A percentile compares a stretch with the other conserved stretches of the same genome.
Conservation (phyloP, 2,113 vertebrate species). For the Lepus europaeus region DNA sequence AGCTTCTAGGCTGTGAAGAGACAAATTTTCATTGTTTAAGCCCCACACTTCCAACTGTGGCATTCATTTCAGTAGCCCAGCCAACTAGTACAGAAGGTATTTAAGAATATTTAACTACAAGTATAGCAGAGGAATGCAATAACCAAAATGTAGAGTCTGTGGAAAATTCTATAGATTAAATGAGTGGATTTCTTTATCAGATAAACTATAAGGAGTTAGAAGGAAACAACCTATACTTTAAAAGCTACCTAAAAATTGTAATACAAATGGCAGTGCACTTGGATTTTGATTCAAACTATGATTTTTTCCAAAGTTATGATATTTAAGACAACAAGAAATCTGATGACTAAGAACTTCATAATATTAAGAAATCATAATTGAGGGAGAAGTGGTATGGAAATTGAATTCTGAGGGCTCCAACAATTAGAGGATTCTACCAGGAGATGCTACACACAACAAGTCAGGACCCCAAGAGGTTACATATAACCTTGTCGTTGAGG, state of each 20-base stretch:
- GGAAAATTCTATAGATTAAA: not conserved
- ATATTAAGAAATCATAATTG: conserved; percentile 42
- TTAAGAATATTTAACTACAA: not conserved
- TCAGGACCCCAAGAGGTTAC: not conserved
- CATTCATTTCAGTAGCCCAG: not conserved
- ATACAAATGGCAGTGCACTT: not conserved
- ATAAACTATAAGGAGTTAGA: not conserved
- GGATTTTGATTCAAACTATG: not conserved
- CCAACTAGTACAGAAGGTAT: not conserved
- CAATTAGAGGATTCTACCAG: not conserved
- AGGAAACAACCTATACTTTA: not conserved
- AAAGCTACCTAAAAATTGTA: not conserved
- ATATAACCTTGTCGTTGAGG: not conserved
- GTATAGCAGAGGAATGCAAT: not conserved
- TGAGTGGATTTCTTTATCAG: conserved; percentile 31
- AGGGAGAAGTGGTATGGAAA: not conserved
- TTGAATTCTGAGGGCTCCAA: not conserved
- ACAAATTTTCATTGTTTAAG: not conserved
- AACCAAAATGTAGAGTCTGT: not conserved
- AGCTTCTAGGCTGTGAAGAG: not conserved
- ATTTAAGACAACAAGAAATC: conserved; percentile 32
- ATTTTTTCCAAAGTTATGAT: not conserved
- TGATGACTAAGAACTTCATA: not conserved
- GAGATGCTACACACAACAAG: not conserved
- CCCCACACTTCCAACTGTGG: not conserved